These are phyloP conservation scores for Hyposoter dolosus DNA, from an alignment of 2,888 invertebrate species.

Conservation along the genomic window DNA sequence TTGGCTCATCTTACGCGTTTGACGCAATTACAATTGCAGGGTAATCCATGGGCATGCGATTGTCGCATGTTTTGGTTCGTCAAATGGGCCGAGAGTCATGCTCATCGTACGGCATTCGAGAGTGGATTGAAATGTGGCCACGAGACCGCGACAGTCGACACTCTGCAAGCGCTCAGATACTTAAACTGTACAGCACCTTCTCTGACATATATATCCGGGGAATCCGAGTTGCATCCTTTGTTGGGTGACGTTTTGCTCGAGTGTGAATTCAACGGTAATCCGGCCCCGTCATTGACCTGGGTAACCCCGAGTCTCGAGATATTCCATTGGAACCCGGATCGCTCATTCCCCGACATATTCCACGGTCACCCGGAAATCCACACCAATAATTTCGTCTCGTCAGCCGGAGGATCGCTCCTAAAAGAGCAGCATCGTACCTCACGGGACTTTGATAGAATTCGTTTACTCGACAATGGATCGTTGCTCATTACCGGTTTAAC, in stretches of 20 bases:
- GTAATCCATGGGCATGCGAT: slow-evolving; percentile 94
- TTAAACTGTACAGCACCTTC: slow-evolving; percentile 90
- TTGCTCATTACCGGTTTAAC: slow-evolving; percentile 90
- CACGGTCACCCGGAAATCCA: slow-evolving; percentile 87
- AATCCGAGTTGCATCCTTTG: slow-evolving; percentile 86
- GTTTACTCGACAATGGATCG: slow-evolving; percentile 91
- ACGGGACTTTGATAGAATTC: slow-evolving; percentile 86
- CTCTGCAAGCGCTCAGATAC: slow-evolving; percentile 89
- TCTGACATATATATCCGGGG: slow-evolving; percentile 87
- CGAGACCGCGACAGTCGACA: slow-evolving; percentile 86
- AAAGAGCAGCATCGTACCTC: slow-evolving; percentile 67
- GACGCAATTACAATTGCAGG: slow-evolving; percentile 88
- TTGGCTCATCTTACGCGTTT: slow-evolving; percentile 88
- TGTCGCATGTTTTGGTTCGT: slow-evolving; percentile 93
- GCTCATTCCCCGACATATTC: slow-evolving; percentile 88
- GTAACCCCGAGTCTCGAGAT: slow-evolving; percentile 91
- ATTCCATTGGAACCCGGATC: slow-evolving; percentile 92
- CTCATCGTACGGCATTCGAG: slow-evolving; percentile 84
- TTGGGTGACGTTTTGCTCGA: slow-evolving; percentile 86
- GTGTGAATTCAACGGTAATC: slow-evolving; percentile 92
- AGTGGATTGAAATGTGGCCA: slow-evolving; percentile 88
- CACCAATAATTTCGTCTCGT: slow-evolving; percentile 41
- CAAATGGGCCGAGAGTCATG: slow-evolving; percentile 87
- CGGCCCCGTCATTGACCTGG: slow-evolving; percentile 94
- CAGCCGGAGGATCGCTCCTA: not conserved